These are phyloP conservation scores for Holothuria scabra DNA, from an alignment of 53 echinoderm and acorn worm genomes.

Conservation along the genomic window DNA sequence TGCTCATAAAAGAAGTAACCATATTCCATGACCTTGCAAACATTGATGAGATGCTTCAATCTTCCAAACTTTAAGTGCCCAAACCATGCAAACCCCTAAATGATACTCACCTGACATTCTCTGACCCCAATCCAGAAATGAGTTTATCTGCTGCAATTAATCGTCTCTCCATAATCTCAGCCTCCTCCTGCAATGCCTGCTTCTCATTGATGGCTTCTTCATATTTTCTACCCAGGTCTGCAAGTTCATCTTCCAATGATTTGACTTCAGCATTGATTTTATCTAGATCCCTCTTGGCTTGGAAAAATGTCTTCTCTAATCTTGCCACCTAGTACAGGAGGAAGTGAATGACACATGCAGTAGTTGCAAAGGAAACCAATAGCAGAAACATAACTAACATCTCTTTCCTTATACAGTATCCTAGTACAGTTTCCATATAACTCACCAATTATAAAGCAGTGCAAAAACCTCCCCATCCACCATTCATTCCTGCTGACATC, in stretches of 20 bases:
- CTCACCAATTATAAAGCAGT: too few species aligned
- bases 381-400: neutral
- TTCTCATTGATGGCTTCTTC: conserved; percentile 95
- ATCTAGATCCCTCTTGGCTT: conserved; percentile 96
- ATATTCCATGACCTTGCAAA: too few species aligned
- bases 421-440: neutral
- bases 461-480: too few species aligned
- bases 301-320: conserved; percentile 96
- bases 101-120: conserved; percentile 81
- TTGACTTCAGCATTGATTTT: conserved; percentile 88
- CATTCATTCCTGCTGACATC: too few species aligned
- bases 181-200: conserved; percentile 91
- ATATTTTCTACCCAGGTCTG: conserved; percentile 79
- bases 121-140: conserved; percentile 97
- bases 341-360: neutral
- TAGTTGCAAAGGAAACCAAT: neutral
- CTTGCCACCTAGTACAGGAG: conserved; percentile 74
- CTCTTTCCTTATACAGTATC: neutral
- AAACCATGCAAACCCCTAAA: too few species aligned
- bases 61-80: too few species aligned
- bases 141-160: conserved; percentile 97
- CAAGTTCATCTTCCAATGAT: conserved; percentile 83
- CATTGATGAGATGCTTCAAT: too few species aligned
- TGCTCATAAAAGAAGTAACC: too few species aligned
- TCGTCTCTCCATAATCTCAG: conserved; percentile 98